Evolutionary conservation across 2,113 vertebrate species (phyloP).

Genomic region (Anguilla japonica): DNA sequence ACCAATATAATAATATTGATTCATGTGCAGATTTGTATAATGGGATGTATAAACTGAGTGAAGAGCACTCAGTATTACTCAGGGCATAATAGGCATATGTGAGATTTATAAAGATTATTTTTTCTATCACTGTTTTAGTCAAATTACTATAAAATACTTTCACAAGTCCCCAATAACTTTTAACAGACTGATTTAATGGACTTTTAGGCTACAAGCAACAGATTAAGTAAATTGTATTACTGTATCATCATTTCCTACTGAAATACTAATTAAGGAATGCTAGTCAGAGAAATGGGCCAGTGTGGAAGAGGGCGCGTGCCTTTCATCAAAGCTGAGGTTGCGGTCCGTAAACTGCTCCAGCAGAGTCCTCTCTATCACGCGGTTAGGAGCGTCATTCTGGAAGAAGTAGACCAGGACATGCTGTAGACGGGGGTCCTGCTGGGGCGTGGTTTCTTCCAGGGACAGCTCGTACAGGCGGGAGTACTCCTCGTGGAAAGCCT

Average conservation of each 20-base stretch:
- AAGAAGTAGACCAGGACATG: slow-evolving; percentile 92
- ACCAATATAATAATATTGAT: no score
- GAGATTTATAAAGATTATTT: not conserved
- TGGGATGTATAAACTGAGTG: no score
- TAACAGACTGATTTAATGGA: no score
- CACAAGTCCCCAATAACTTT: no score
- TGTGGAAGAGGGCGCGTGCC: slow-evolving; percentile 62
- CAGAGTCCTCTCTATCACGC: slow-evolving; percentile 87
- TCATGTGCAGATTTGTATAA: no score
- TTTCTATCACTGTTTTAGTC: not conserved
- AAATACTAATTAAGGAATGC: no score
- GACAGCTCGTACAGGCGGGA: slow-evolving; percentile 85
- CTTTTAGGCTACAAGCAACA: no score
- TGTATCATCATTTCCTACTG: no score
- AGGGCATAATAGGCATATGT: no score
- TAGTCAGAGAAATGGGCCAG: not conserved
- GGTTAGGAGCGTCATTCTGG: slow-evolving; percentile 86
- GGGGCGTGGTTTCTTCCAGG: slow-evolving; percentile 76
- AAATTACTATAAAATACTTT: no score
- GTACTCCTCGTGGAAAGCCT: slow-evolving; percentile 96
- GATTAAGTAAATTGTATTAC: no score
- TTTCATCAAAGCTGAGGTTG: slow-evolving; percentile 94
- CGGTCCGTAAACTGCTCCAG: slow-evolving; percentile 93
- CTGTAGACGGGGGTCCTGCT: slow-evolving; percentile 85
- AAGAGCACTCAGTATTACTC: no score